Evolutionary conservation across 2,888 invertebrate species (phyloP), one percentile per base, ranked within the genome.

Genomic region (Eupithecia exiguata): DNA sequence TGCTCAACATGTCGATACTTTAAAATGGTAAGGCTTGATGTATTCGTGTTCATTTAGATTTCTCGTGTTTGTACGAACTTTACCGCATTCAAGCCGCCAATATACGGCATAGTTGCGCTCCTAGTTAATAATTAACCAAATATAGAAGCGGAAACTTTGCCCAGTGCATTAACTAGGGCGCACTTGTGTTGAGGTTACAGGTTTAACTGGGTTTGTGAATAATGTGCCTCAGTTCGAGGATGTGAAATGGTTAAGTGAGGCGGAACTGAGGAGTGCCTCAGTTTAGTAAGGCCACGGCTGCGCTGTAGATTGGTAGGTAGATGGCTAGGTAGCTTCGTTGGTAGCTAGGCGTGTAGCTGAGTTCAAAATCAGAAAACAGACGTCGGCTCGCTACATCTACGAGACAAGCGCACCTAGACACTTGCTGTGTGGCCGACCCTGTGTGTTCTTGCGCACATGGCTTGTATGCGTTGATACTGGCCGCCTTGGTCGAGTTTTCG

Each of bases 71-170:
- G 53, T 58, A 14, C 53, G 25, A 58, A 58, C 16, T 49, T 49
- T 35, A 18, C 16, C 66, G 6, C 3, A 38, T 58, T 4, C 21
- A 38, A 66, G 16, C 53, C 1, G 25, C 21, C 66, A 21, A 38
- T 38, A 66, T 21, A 14, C 38, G 36, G 21, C 5, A 18, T 53
- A 53, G 49, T 53, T 53, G 21, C 25, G 14, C 36, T 66, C 7
- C 4, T 25, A 43, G 38, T 66, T 66, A 25, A 25, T 66, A 66
- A 66, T 66, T 66, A 66, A 66, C n/a, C 38, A 38, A 66, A 66
- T 21, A 40, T 25, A 66, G 21, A 21, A 12, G 25, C 21, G 14
- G 40, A 21, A 66, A 66, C 38, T 66, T 40, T 38, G 66, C 21
- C 10, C 35, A 62, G 62, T 38, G 38, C 40, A 66, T n/a, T 40